These are phyloP conservation scores for Rhagonycha fulva DNA, from an alignment of 2,888 invertebrate species.

Conservation along the genomic window DNA sequence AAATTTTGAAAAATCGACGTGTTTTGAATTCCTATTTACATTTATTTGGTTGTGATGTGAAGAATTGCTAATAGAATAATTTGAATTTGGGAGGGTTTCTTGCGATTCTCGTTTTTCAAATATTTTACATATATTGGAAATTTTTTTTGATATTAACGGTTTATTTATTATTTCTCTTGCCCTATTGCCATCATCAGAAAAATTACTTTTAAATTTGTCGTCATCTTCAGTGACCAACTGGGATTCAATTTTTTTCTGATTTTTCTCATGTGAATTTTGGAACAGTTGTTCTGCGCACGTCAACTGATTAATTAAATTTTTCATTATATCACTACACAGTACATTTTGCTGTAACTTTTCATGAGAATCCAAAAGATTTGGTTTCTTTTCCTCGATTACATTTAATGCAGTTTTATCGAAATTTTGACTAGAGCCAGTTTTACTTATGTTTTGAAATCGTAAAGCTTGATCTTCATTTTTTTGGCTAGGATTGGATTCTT, in stretches of 20 bases:
- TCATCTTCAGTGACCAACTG: background rate
- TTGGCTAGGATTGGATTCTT: background rate
- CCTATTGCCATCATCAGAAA: background rate
- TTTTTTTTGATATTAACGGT: background rate
- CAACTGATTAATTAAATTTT: background rate
- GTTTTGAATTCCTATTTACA: background rate
- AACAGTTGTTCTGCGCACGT: background rate
- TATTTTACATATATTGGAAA: background rate
- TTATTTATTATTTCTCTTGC: background rate
- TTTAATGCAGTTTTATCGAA: background rate
- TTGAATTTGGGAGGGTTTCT: background rate
- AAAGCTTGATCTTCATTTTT: background rate
- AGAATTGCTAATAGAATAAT: background rate
- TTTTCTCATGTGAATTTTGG: background rate
- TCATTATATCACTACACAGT: background rate
- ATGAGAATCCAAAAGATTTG: background rate
- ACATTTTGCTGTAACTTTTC: background rate
- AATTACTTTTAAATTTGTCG: background rate
- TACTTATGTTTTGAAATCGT: background rate
- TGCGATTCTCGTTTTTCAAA: background rate
- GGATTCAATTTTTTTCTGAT: background rate
- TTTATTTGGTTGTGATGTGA: background rate
- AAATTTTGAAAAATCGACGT: background rate
- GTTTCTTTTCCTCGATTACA: background rate
- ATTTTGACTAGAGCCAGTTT: background rate